Evolutionary conservation across 2,888 invertebrate species (phyloP).

Genomic region (Galeruca laticollis): DNA sequence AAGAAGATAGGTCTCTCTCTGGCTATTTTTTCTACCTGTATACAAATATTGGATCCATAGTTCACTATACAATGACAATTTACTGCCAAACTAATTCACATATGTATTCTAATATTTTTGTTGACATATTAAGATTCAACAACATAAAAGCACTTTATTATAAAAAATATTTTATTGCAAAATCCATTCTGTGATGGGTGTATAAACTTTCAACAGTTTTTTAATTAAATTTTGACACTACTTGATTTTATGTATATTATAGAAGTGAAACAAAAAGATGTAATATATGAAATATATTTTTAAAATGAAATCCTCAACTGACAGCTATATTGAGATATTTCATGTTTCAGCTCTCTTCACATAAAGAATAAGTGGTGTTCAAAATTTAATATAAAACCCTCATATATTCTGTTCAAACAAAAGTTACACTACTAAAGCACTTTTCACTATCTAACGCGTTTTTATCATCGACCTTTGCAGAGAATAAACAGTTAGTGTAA

Average conservation of each 20-base stretch:
- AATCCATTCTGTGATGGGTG: background rate
- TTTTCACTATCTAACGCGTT: too few relatives aligned
- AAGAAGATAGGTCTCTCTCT: constrained; percentile 9
- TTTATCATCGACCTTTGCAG: too few relatives aligned
- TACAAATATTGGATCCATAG: constrained; percentile 60
- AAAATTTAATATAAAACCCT: too few relatives aligned
- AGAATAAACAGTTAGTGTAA: too few relatives aligned
- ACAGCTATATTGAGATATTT: too few relatives aligned
- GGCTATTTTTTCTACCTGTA: constrained; percentile 60
- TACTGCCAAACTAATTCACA: constrained; percentile 35
- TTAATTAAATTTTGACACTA: background rate
- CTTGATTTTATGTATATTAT: background rate
- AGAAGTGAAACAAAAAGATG: background rate
- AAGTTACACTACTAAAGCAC: too few relatives aligned
- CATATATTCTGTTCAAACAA: too few relatives aligned
- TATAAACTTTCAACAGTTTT: background rate
- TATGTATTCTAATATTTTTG: constrained; percentile 12
- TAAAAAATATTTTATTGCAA: constrained; percentile 6
- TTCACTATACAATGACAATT: constrained; percentile 63
- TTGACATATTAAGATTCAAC: constrained; percentile 14
- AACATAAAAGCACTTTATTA: constrained; percentile 5
- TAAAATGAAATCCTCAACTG: too few relatives aligned
- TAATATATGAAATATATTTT: background rate
- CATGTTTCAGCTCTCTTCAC: too few relatives aligned
- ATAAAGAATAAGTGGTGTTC: too few relatives aligned